Evolutionary conservation across 1,140 invertebrate species (phyloP).

Genomic region (Teleopsis dalmanni): DNA sequence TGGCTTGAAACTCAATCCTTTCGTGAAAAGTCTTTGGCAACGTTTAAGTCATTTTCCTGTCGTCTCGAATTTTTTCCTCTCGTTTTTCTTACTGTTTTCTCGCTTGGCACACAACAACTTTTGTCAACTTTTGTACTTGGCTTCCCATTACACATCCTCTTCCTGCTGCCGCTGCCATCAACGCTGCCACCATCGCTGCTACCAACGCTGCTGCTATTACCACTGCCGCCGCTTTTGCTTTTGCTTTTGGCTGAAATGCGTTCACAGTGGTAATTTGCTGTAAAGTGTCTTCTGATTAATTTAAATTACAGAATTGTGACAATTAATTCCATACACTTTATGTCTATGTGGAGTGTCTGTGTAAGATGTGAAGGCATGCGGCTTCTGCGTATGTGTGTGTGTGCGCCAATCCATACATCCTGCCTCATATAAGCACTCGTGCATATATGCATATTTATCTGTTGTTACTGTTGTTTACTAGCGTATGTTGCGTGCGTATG

Average conservation of each 20-base stretch:
- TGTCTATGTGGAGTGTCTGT: too few species aligned
- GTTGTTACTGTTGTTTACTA: too few species aligned
- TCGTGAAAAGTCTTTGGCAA: neutral
- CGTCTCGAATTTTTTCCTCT: neutral
- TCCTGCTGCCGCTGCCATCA: neutral
- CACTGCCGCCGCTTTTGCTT: neutral
- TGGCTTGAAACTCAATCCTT: constrained; percentile 10
- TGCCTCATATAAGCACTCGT: too few species aligned
- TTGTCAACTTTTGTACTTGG: neutral
- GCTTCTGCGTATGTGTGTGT: too few species aligned
- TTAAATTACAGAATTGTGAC: constrained; percentile 11
- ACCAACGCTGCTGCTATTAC: neutral
- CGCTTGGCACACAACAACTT: neutral
- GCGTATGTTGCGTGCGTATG: too few species aligned
- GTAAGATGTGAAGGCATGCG: too few species aligned
- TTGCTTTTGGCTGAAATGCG: neutral
- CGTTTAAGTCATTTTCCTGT: neutral
- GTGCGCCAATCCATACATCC: too few species aligned
- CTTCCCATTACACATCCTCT: neutral
- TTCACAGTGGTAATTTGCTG: constrained; percentile 6
- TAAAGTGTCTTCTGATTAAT: constrained; percentile 10
- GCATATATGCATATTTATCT: too few species aligned
- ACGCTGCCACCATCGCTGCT: neutral
- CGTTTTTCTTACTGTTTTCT: neutral
- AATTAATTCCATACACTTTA: constrained; percentile 10